Base-by-base conservation (phyloP, 2,797 vertebrate genomes). In the Gymnoscopelus braueri region DNA sequence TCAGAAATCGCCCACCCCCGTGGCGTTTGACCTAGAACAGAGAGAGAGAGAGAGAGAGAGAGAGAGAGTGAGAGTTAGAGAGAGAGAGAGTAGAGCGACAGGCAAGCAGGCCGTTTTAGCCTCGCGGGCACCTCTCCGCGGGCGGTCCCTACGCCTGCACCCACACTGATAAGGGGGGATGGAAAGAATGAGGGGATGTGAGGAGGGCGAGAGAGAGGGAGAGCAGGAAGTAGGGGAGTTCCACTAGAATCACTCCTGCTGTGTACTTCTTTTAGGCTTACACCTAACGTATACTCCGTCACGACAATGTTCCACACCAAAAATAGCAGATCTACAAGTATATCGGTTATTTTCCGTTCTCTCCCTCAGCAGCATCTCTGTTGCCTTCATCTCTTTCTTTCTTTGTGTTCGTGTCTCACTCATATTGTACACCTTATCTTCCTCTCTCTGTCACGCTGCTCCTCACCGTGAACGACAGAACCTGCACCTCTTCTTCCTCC, bases 121-220 rank as follows among this genome's bases (percentile, higher is more conserved):
- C 90, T 84, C 26, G 60, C 66, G 79, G 85, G 79, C 84, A 82
- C 73, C 77, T 75, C 84, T 88, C 86, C 0, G 55, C 75, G 19
- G 85, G 90, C 65, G 78, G 88, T 82, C 84, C 55, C 55, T 59
- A 61, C 72, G 87, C 80, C 88, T 92, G 90, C 81, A 79, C 75
- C 81, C 74, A 13, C 71, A n/a, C 88, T 92, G 89, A 92, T 92
- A 92, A 89, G 77, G n/a, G 78, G 58, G 62, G 61, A 71, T 53
- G 67, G 74, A 58, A 67, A 75, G 68, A 78, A 81, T 75, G 62
- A 39, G 65, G 62, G 65, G 64, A 74, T 56, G 66, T 8, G 63
- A 71, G 71, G 48, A 5, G 29, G 50, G 63, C 39, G 72, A 73
- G 56, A 39, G 53, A 35, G 68, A 39, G 53, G 14, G 5, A 65